Conservation (phyloP, 2,888 invertebrate genomes). For the Girardia tigrina region DNA sequence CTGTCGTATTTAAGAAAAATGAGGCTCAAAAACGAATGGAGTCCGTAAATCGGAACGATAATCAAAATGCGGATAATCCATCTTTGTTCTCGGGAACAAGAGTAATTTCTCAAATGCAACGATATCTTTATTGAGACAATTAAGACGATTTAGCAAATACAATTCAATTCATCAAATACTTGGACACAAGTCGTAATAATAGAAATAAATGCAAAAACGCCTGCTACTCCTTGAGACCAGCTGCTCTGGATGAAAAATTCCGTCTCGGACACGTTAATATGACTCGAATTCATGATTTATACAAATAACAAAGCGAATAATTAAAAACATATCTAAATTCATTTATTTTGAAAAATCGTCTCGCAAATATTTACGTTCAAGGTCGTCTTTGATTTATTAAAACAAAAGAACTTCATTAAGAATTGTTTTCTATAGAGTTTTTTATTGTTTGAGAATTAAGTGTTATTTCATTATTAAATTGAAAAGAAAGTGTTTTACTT, state of each 20-base stretch:
- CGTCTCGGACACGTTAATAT: neutral
- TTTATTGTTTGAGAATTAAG: no score
- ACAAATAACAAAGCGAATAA: no score
- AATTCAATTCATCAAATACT: neutral
- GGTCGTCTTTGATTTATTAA: no score
- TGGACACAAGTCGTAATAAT: neutral
- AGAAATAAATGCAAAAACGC: neutral
- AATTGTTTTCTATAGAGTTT: no score
- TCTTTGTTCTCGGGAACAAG: neutral
- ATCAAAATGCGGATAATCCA: conserved; percentile 14
- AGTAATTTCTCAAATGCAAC: neutral
- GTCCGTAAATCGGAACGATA: neutral
- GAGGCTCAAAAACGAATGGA: conserved; percentile 7
- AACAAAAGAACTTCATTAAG: no score
- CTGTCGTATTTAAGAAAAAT: conserved; percentile 14
- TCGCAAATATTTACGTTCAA: no score
- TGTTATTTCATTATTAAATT: no score
- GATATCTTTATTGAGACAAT: neutral
- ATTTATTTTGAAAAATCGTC: no score
- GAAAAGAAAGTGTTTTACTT: no score
- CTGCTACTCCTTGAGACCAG: neutral
- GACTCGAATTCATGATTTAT: neutral
- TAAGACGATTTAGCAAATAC: neutral
- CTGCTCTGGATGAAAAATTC: neutral
- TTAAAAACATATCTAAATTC: no score